Base-by-base conservation (phyloP, 1,140 invertebrate genomes). In the Aphidius ervi region DNA sequence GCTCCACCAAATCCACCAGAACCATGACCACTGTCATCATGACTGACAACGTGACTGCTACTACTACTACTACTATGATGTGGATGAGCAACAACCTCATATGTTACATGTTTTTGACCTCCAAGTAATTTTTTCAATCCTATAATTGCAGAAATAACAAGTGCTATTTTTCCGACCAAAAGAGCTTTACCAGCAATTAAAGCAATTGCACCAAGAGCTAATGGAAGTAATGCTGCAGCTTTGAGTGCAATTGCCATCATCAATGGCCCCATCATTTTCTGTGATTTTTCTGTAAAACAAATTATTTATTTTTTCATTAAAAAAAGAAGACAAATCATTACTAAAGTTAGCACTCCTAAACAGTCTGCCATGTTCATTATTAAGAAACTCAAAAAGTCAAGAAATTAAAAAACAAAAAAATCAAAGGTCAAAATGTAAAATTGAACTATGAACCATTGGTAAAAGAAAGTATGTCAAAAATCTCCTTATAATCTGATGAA, bases 161-260 rank as follows among this genome's bases (percentile, higher is more conserved):
- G 81, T 5, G 91, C 91, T 66, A 93, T 86, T 75, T 92, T 93
- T 68, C 90, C 91, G 66, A 93, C 87, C 58, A 93, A 73, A 67
- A 93, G 81, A 54, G 91, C 91, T 74, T 93, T 93, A 60, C 91
- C 91, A 47, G 91, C 91, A 65, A 93, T 90, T 63, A 92, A 74
- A 9, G 90, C 91, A 63, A 92, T 91, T 43, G 86, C 88, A 40
- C 88, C 89, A 7, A 93, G 82, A 1, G 89, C 85, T 53, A 93
- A 72, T 5, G 90, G 90, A 63, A 91, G 76, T 16, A 93, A 76
- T 31, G 90, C 88, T 65, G 89, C 89, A 60, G 88, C 85, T 75
- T 92, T 92, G 68, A 93, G 73, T 9, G 88, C 88, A 50, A 91
- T 72, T 49, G 87, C 84, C 66, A 88, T 85, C 57, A 92, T 80